phyloP scores from a whole-genome alignment of 2,797 vertebrate species.

The Megalops cyprinoides region DNA sequence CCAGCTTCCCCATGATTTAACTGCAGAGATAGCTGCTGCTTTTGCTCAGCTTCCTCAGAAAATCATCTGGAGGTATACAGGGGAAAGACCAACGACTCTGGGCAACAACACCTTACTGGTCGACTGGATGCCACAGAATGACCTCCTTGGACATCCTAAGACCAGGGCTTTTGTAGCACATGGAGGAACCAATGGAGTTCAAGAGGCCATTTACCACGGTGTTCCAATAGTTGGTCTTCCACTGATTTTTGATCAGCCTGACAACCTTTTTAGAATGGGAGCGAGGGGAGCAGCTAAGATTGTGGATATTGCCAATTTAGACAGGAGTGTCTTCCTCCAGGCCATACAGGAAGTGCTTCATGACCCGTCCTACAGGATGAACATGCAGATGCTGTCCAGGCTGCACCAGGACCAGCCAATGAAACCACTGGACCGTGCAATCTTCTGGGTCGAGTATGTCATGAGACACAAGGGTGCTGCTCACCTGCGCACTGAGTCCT shows the following conservation, averaged over 20 bases:
- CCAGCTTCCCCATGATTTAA: conserved; percentile 11
- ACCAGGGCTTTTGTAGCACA: conserved; percentile 30
- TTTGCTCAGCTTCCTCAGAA: conserved; percentile 33
- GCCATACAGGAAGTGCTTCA: conserved; percentile 28
- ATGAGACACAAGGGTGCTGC: conserved; percentile 34
- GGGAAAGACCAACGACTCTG: conserved; percentile 12
- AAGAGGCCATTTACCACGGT: conserved; percentile 37
- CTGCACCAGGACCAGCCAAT: conserved; percentile 27
- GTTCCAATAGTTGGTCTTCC: conserved; percentile 37
- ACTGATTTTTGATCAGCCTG: conserved; percentile 29
- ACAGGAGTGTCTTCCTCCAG: conserved; percentile 6
- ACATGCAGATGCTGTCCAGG: conserved; percentile 29
- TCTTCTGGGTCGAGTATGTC: conserved; percentile 34
- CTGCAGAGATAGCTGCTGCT: conserved; percentile 25
- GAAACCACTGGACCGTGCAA: conserved; percentile 21
- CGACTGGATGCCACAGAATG: conserved; percentile 36
- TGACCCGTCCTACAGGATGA: conserved; percentile 26
- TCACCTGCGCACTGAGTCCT: conserved; percentile 29
- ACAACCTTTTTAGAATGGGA: conserved; percentile 26
- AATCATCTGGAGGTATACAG: conserved; percentile 29
- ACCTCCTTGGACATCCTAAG: conserved; percentile 31
- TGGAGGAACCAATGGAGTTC: conserved; percentile 23
- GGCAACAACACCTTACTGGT: conserved; percentile 35
- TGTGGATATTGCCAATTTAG: conserved; percentile 12
- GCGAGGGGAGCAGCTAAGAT: conserved; percentile 26